Conservation (phyloP, 1,140 invertebrate species). For the Rhagoletis pomonella region DNA sequence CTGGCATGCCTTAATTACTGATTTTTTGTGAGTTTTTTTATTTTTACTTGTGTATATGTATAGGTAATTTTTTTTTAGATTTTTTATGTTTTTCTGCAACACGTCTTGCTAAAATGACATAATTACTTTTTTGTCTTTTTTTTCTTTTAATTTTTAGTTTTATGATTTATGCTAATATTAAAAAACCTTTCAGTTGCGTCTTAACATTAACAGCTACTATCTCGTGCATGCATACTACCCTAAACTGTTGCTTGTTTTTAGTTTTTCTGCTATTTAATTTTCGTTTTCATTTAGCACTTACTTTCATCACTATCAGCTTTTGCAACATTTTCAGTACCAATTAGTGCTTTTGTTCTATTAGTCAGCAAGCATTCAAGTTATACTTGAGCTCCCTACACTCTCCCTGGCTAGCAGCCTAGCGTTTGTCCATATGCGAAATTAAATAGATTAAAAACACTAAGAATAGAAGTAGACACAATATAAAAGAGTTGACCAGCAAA, state of each 20-base stretch:
- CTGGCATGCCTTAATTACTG: conserved; percentile 46
- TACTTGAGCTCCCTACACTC: background rate
- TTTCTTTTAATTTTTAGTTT: background rate
- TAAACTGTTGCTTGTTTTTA: background rate
- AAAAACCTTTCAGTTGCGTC: conserved; percentile 52
- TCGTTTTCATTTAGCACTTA: background rate
- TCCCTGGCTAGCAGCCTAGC: background rate
- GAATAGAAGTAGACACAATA: background rate
- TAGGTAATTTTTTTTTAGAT: background rate
- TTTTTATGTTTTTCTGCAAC: background rate
- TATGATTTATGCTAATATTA: conserved; percentile 40
- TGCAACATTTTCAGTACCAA: background rate
- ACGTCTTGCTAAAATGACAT: conserved; percentile 36
- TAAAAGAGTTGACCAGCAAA: background rate
- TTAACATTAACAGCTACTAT: conserved; percentile 32
- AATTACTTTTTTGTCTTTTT: background rate
- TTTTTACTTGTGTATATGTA: conserved; percentile 12
- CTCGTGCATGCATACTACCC: conserved; percentile 12
- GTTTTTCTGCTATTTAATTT: background rate
- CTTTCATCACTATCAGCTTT: background rate
- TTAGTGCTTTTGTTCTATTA: background rate
- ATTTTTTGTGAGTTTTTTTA: background rate
- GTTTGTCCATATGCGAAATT: background rate
- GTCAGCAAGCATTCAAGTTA: background rate
- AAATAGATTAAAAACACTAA: background rate